Base-by-base conservation (phyloP, 2,888 invertebrate species). In the Sylvicola fuscatus region DNA sequence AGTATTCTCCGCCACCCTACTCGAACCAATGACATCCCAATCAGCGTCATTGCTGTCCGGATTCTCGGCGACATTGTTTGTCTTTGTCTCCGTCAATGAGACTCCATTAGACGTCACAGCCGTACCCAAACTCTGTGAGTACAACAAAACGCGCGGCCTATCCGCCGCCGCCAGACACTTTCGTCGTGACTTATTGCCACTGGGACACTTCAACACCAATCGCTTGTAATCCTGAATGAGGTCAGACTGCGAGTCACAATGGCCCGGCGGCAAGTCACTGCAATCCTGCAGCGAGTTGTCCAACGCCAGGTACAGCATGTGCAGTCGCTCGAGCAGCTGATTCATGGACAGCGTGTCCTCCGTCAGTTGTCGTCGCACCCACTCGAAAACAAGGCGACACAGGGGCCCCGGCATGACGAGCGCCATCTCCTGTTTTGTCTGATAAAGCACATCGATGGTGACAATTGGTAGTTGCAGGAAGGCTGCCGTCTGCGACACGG, bases 271-370 rank as follows among this genome's bases (percentile, higher is more conserved):
- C 48, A 82, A 62, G 49, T 79, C 78, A 40, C 72, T 69, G 59
- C 81, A 83, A 61, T 84, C 83, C 46, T 79, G 77, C 44, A 84
- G 63, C 27, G 70, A 71, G 51, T 82, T 81, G 52, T 72, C 74
- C 40, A 69, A 62, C 44, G 79, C 78, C 40, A 45, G 39, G 37
- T 44, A 46, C 14, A 46, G 36, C 26, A 46, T 37, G 37, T 44
- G 46, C 12, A 43, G 37, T 29, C 46, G 40, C 37, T 46, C 46
- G 37, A 44, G 32, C 32, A 46, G 37, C 36, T 43, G 43, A 35
- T 34, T 34, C 39, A 42, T 40, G 37, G 43, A 49, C 15, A 60
- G 43, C 31, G 48, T 45, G 39, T 60, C 56, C 36, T 59, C 59
- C 7, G 45, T 50, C 12, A 60, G 46, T 45, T 62, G 59, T 14